Percentiles rank a stretch among this genome's conserved stretches.
These are phyloP conservation scores for Argya squamiceps DNA, from an alignment of 2,797 vertebrate species.

Conservation along the genomic window DNA sequence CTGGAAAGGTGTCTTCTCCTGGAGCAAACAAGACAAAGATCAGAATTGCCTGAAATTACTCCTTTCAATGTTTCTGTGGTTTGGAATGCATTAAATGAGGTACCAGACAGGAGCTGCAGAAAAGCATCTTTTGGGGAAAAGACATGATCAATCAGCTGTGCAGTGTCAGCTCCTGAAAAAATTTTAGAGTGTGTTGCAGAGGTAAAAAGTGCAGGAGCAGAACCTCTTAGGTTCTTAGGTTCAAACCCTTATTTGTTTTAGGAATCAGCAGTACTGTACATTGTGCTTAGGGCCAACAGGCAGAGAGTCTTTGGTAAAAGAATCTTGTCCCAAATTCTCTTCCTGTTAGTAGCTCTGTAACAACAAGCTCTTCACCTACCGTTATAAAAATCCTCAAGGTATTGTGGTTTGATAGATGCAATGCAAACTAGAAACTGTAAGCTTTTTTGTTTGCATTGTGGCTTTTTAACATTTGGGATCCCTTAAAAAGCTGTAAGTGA, in stretches of 20 bases:
- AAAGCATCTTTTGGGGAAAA: background rate
- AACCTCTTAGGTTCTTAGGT: background rate
- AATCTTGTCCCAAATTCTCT: background rate
- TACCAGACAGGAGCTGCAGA: background rate
- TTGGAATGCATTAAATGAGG: background rate
- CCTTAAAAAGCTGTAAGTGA: background rate
- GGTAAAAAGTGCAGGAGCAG: background rate
- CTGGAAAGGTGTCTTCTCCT: slow-evolving; percentile 85
- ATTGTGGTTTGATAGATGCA: background rate
- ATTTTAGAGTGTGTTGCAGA: background rate
- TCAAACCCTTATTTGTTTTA: background rate
- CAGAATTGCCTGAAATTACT: background rate
- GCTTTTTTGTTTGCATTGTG: background rate
- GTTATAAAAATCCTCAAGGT: background rate
- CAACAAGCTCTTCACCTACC: background rate
- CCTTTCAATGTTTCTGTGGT: background rate
- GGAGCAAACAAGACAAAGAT: background rate
- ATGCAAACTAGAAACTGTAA: background rate
- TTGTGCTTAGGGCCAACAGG: background rate
- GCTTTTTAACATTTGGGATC: background rate
- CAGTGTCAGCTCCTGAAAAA: background rate
- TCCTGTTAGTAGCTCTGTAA: background rate
- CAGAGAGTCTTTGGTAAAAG: background rate
- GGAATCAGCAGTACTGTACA: background rate
- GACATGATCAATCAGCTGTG: background rate